Conservation (phyloP, 1,140 invertebrate species). For the Zophobas morio region DNA sequence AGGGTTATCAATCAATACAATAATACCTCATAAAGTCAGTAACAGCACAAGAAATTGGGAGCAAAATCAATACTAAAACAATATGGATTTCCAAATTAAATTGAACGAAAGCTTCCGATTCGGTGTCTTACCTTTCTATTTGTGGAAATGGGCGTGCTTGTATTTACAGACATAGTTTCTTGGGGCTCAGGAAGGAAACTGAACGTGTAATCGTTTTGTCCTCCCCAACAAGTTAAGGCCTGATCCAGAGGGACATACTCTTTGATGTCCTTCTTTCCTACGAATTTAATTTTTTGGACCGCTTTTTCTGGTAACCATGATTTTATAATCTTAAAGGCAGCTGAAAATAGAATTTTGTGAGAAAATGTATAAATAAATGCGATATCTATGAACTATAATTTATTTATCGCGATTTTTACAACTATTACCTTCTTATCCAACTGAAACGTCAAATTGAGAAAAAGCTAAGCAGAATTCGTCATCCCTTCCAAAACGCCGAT, state of each 20-base stretch:
- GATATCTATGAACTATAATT: too few relatives aligned
- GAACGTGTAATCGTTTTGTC: slow-evolving; percentile 83
- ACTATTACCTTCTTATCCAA: too few relatives aligned
- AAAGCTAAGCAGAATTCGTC: too few relatives aligned
- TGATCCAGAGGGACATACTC: slow-evolving; percentile 84
- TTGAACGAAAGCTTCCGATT: slow-evolving; percentile 10
- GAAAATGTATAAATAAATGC: too few relatives aligned
- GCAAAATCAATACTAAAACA: slow-evolving; percentile 26
- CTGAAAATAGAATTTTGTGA: slow-evolving; percentile 69
- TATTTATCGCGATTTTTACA: too few relatives aligned
- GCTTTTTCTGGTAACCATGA: slow-evolving; percentile 89
- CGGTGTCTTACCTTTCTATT: slow-evolving; percentile 69
- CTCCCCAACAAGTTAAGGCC: slow-evolving; percentile 87
- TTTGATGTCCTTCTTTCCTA: slow-evolving; percentile 83
- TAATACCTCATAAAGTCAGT: background rate
- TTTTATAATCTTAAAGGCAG: slow-evolving; percentile 95
- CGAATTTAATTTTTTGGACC: slow-evolving; percentile 91
- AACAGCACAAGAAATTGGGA: background rate
- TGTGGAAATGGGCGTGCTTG: slow-evolving; percentile 51
- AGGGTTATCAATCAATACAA: background rate
- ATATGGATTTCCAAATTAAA: slow-evolving; percentile 26
- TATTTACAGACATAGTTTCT: slow-evolving; percentile 35
- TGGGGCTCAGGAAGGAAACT: slow-evolving; percentile 77
- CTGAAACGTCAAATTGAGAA: too few relatives aligned
- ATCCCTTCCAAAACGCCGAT: too few relatives aligned